These are phyloP conservation scores for Craseonycteris thonglongyai DNA, from an alignment of 2,113 vertebrate species.

Conservation along the genomic window DNA sequence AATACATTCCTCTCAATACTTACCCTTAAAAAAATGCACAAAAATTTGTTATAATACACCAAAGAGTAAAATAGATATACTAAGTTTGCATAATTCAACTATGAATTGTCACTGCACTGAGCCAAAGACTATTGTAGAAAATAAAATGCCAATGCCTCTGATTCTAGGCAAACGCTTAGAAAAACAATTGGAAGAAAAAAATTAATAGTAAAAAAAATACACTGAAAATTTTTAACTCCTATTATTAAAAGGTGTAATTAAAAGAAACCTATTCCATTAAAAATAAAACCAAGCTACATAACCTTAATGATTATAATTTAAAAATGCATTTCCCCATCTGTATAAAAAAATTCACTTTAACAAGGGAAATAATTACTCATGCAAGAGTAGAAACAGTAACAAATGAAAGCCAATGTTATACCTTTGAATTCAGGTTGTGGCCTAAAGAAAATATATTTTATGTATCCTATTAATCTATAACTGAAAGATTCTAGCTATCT, in stretches of 20 bases:
- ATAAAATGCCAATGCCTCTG: not conserved
- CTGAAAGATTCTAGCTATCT: not conserved
- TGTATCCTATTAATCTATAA: not conserved
- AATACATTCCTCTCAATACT: not conserved
- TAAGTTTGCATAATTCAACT: not conserved
- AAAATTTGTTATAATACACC: not conserved
- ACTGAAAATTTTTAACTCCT: slow-evolving; percentile 21
- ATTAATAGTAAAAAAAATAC: not conserved
- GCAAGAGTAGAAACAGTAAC: not conserved
- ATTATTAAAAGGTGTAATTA: too few relatives aligned
- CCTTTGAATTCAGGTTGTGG: not conserved
- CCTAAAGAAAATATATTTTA: not conserved
- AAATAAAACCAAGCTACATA: not conserved
- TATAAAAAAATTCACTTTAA: not conserved
- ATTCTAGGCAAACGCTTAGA: not conserved
- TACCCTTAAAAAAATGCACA: not conserved
- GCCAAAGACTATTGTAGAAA: slow-evolving; percentile 19
- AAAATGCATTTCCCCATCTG: not conserved
- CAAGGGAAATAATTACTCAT: not conserved
- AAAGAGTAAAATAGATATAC: not conserved
- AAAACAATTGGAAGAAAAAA: slow-evolving; percentile 28
- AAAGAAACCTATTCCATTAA: slow-evolving; percentile 12
- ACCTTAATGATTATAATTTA: not conserved
- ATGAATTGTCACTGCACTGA: not conserved
- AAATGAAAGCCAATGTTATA: not conserved